phyloP scores from a whole-genome alignment of 2,797 vertebrate species.

The Sorex maritimensis region DNA sequence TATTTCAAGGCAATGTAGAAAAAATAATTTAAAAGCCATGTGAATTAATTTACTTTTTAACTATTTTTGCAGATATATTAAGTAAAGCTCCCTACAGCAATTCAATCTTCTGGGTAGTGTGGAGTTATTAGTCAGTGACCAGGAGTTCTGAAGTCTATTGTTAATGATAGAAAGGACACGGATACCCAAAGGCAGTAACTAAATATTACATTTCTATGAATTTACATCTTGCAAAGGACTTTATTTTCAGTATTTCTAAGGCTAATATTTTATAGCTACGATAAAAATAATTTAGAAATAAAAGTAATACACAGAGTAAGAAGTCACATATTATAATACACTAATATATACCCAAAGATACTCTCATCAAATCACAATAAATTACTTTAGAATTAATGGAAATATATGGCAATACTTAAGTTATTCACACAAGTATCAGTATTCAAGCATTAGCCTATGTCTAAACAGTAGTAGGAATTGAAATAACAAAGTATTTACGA shows the following conservation, averaged over 20 bases:
- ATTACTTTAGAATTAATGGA: neutral
- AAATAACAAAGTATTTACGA: conserved; percentile 21
- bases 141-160: conserved; percentile 28
- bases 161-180: neutral
- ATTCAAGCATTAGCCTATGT: neutral
- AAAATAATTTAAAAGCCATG: neutral
- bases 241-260: conserved; percentile 48
- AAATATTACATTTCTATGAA: conserved; percentile 47
- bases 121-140: conserved; percentile 37
- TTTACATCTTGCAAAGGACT: conserved; percentile 36
- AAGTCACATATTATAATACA: neutral
- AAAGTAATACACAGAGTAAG: neutral
- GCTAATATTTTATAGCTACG: neutral
- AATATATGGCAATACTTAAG: neutral
- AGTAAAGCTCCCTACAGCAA: conserved; percentile 32
- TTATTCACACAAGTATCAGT: neutral
- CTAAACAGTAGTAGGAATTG: neutral
- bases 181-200: conserved; percentile 9
- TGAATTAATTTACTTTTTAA: neutral
- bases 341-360: neutral
- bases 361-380: neutral
- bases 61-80: neutral
- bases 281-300: conserved; percentile 31
- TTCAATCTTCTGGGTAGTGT: conserved; percentile 26
- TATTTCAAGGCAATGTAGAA: neutral